A percentile compares a stretch with the other conserved stretches of the same genome.
Evolutionary conservation across 1,140 invertebrate genomes (phyloP).

Genomic region (Sycophaga agraensis): DNA sequence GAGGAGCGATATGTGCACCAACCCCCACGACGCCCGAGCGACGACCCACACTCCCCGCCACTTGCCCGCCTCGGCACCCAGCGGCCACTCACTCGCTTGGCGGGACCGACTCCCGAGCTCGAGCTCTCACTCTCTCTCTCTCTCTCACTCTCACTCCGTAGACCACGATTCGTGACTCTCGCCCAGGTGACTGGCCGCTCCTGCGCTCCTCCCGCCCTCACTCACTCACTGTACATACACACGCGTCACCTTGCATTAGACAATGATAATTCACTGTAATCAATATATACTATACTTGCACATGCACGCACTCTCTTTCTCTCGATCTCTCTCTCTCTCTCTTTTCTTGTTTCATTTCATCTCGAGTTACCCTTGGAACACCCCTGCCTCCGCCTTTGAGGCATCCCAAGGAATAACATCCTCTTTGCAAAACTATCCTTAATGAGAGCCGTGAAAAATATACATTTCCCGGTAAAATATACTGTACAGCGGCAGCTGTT

Average conservation of each 20-base stretch:
- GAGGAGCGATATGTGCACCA: constrained; percentile 48
- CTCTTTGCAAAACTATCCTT: too few species aligned
- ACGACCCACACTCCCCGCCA: constrained; percentile 25
- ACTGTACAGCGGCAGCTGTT: too few species aligned
- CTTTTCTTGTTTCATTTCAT: constrained; percentile 7
- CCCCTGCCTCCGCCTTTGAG: too few species aligned
- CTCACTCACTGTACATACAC: constrained; percentile 28
- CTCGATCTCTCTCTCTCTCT: background rate
- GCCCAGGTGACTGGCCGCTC: background rate
- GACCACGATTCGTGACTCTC: background rate
- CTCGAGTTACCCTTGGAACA: too few species aligned
- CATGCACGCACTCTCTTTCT: constrained; percentile 35
- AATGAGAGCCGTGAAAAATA: too few species aligned
- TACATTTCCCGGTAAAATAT: too few species aligned
- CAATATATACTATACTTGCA: constrained; percentile 34
- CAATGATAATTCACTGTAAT: constrained; percentile 14
- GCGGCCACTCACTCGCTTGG: background rate
- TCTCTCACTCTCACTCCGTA: background rate
- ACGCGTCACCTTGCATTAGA: constrained; percentile 4
- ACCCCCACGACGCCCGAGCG: too few species aligned
- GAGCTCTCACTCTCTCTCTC: background rate
- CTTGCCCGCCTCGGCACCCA: background rate
- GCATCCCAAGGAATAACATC: too few species aligned
- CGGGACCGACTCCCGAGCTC: background rate
- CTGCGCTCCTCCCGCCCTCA: background rate